A percentile compares a stretch with the other conserved stretches of the same genome.
These are phyloP conservation scores for Rhadinocentrus ornatus DNA, from an alignment of 2,797 vertebrate genomes.

Conservation along the genomic window DNA sequence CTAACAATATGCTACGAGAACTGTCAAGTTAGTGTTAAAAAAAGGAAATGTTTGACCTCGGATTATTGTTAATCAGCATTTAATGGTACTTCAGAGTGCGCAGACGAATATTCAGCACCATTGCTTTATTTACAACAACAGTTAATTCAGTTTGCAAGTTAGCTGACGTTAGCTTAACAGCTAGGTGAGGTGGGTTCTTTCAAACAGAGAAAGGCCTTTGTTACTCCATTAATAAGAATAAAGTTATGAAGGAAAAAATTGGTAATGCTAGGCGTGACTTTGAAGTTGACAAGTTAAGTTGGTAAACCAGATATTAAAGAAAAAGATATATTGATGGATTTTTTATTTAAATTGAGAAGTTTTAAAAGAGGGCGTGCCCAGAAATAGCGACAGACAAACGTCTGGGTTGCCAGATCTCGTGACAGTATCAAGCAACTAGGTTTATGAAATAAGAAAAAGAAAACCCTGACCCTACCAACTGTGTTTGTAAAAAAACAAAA, in stretches of 20 bases:
- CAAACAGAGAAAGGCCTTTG: slow-evolving; percentile 16
- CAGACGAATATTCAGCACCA: accelerated
- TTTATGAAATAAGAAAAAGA: neutral
- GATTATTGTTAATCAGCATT: neutral
- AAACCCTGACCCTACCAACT: neutral
- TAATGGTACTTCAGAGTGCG: neutral
- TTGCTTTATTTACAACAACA: neutral
- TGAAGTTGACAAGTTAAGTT: too few relatives aligned
- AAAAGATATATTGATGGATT: neutral
- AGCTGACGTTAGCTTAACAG: slow-evolving; percentile 39
- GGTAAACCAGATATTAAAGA: neutral
- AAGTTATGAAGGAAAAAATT: neutral
- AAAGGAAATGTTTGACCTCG: neutral
- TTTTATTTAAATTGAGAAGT: neutral
- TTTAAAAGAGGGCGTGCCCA: slow-evolving; percentile 37
- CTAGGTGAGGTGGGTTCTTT: slow-evolving; percentile 4
- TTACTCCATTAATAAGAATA: neutral
- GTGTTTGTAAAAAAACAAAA: neutral
- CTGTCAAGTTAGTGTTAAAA: slow-evolving; percentile 13
- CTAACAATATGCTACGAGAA: slow-evolving; percentile 25
- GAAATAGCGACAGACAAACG: slow-evolving; percentile 19
- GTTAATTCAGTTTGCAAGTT: neutral
- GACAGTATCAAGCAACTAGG: neutral
- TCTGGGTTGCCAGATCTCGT: slow-evolving; percentile 7
- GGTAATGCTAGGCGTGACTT: accelerated